Base-by-base conservation (phyloP, 2,888 invertebrate genomes). In the Drosophila kuntzei region DNA sequence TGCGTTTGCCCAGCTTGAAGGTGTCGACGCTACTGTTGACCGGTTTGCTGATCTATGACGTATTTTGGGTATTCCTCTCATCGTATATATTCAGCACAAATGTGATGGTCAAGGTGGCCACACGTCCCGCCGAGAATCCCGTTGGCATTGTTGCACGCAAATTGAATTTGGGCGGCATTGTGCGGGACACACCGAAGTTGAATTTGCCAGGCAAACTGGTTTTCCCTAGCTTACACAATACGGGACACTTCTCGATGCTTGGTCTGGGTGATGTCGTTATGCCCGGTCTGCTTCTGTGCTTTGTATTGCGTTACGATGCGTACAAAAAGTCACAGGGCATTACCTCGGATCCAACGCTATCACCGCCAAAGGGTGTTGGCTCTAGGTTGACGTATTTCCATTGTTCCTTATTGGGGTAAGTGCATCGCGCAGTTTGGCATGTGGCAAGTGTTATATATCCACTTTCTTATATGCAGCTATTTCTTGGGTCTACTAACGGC, bases 21-120 rank as follows among this genome's bases (percentile, higher is more conserved):
- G 97, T 97, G 78, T 99, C 98, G 57, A 99, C 98, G 18, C 93
- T 99, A 70, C 94, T 99, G 79, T 94, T 99, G 84, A 98, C 98
- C 47, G 99, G 99, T 29, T 94, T 98, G 80, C 95, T 98, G 69
- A 96, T 98, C 63, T 99, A 99, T 92, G 99, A 99, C 93, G 98
- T 99, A 39, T 99, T 99, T 93, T 99, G 99, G 98, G 98, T 99
- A 54, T 99, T 99, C 94, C 99, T 98, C 94, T 98, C 98, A 2
- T 98, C 98, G 0, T 98, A 98, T 92, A 98, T 99, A 91, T 99
- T 99, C 94, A 98, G 98, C 93, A 97, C 99, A 89, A 99, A 99
- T 91, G 99, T 99, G 79, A 99, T 99, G 99, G 98, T 99, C 77
- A 98, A 98, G 93, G 96, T 96, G 76, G 96, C 96, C 61, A 96